Conservation (phyloP, 2,888 invertebrate species). For the Drosophila kuntzei region DNA sequence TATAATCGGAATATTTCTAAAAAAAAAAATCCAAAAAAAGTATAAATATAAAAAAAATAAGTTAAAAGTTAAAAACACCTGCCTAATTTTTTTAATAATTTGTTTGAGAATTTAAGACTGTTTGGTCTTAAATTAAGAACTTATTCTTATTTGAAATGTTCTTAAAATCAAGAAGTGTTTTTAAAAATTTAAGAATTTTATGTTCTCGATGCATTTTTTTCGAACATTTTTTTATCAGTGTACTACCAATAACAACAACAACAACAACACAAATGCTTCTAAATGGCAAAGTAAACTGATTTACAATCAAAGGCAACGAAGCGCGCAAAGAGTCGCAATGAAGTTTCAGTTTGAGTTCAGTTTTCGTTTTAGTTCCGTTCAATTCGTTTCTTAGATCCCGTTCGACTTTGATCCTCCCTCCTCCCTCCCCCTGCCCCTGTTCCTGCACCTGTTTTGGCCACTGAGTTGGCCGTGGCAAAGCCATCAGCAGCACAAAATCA, state of each 20-base stretch:
- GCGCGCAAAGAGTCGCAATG: constrained; percentile 78
- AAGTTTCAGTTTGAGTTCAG: constrained; percentile 48
- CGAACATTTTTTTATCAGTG: no score
- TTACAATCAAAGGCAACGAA: constrained; percentile 81
- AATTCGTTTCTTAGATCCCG: constrained; percentile 65
- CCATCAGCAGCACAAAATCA: constrained; percentile 83
- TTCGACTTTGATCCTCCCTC: constrained; percentile 43
- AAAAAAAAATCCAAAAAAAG: no score
- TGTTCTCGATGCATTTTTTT: no score
- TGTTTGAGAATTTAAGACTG: no score
- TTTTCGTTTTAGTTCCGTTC: constrained; percentile 68
- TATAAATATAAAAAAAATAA: no score
- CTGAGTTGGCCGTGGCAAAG: constrained; percentile 39
- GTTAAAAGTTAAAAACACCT: no score
- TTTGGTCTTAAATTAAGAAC: no score
- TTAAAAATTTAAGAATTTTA: no score
- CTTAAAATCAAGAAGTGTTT: no score
- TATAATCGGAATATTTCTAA: no score
- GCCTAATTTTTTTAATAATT: no score
- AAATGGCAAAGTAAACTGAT: constrained; percentile 82
- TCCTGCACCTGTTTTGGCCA: background rate
- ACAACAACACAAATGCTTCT: constrained; percentile 73
- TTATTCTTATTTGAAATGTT: no score
- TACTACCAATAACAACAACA: constrained; percentile 39
- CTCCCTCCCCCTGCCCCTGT: constrained; percentile 20